Evolutionary conservation across 2,888 invertebrate genomes (phyloP).

Genomic region (Nemotelus pantherinus): DNA sequence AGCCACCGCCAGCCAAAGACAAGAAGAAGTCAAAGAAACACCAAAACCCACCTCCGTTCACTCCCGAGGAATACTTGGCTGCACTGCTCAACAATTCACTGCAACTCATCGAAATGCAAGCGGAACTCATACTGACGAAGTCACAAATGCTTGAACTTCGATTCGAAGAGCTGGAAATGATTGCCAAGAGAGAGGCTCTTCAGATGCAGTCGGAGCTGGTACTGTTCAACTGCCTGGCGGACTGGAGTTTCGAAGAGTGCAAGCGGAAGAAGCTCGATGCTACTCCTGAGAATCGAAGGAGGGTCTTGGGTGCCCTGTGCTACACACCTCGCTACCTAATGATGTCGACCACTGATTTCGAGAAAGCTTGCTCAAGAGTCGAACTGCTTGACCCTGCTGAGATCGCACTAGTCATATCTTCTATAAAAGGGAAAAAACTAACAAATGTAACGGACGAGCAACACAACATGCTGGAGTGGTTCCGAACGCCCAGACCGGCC

Average conservation of each 20-base stretch:
- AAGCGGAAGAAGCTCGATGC: slow-evolving; percentile 61
- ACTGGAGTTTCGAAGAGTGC: slow-evolving; percentile 64
- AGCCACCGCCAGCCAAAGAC: slow-evolving; percentile 55
- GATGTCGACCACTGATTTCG: slow-evolving; percentile 60
- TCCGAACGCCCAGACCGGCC: slow-evolving; percentile 61
- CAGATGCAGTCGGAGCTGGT: slow-evolving; percentile 62
- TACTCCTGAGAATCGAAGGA: slow-evolving; percentile 62
- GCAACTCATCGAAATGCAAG: slow-evolving; percentile 64
- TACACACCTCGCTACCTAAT: slow-evolving; percentile 62
- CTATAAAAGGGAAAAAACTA: slow-evolving; percentile 61
- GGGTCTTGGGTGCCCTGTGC: slow-evolving; percentile 63
- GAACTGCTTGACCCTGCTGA: slow-evolving; percentile 62
- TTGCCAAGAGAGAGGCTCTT: slow-evolving; percentile 62
- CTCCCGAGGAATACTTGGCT: slow-evolving; percentile 63
- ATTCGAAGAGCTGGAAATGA: slow-evolving; percentile 64
- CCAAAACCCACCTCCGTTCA: slow-evolving; percentile 60
- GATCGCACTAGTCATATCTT: slow-evolving; percentile 60
- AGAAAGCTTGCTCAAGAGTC: slow-evolving; percentile 61
- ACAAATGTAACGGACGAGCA: slow-evolving; percentile 63
- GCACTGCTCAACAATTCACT: slow-evolving; percentile 63
- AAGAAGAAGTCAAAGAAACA: slow-evolving; percentile 42
- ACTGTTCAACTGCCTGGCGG: slow-evolving; percentile 62
- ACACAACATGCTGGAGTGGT: slow-evolving; percentile 60
- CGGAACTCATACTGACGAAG: slow-evolving; percentile 61
- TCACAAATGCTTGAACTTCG: slow-evolving; percentile 60